Evolutionary conservation across 2,797 vertebrate genomes (phyloP), one percentile per base, ranked within the genome.

Genomic region (Momotus momota): DNA sequence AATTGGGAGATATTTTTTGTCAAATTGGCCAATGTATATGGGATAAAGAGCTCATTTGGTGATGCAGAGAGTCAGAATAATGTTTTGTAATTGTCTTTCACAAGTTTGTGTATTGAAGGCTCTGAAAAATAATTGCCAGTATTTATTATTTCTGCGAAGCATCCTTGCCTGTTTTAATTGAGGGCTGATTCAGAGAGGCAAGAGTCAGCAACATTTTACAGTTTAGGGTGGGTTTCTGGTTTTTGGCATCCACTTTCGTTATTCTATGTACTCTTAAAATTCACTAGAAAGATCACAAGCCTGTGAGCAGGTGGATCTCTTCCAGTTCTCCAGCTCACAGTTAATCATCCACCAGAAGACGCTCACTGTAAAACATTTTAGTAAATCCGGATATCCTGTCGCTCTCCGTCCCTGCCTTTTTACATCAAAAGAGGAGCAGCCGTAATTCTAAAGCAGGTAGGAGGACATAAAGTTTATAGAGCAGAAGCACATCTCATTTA

Each of bases 71-170:
- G 43, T 62, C 62, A 74, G 82, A 84, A 46, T 81, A 70, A 38
- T 48, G 69, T 79, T 88, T 90, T 72, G 38, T 88, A 90, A 60
- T 86, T 43, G n/a, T 86, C 77, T 93, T 92, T 93, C 83, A 84
- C 46, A 72, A 81, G 64, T 92, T 26, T 86, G 16, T 81, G 29
- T 70, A n/a, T 82, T 88, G 77, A 92, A 93, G 46, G 9, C 46
- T 75, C 19, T 62, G 77, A 79, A 93, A 81, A 90, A 79, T 40
- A 84, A 52, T 83, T 49, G 26, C 26, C 26, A 52, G 16, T 79
- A 60, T 93, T 72, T 93, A 7, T 81, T 79, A 79, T 62, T 14
- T 81, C 23, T 62, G 22, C 5, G 23, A 84, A 70, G 31, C 52
- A 55, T 69, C 20, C 18, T 80, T 91, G 66, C 54, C 9, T 90